phyloP scores from a whole-genome alignment of 2,113 vertebrate species.

The Siphamia tubifer region DNA sequence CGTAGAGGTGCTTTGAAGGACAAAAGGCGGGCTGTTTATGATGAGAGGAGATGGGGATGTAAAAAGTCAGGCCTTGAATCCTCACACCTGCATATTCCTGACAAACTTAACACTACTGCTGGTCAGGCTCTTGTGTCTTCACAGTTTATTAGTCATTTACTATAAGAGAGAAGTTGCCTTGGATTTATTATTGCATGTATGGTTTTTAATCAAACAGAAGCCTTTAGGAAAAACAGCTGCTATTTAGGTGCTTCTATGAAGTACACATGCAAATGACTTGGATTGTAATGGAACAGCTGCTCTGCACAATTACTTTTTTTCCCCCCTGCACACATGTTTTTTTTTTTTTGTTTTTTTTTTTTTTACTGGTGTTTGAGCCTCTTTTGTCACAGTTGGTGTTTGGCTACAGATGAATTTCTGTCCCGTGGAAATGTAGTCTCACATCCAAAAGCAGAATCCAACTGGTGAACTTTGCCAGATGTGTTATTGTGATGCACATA shows the following conservation, averaged over 20 bases:
- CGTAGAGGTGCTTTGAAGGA: constrained; percentile 77
- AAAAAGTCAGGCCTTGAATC: neutral
- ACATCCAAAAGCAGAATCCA: too few species aligned
- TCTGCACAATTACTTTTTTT: neutral
- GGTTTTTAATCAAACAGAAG: too few species aligned
- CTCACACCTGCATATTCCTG: constrained; percentile 9
- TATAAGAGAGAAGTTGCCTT: neutral
- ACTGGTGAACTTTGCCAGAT: too few species aligned
- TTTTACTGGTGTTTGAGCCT: too few species aligned
- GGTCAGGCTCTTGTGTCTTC: neutral
- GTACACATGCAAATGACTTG: neutral
- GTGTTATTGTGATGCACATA: too few species aligned
- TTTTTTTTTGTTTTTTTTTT: too few species aligned
- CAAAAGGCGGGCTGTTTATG: constrained; percentile 46
- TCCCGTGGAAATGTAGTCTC: too few species aligned
- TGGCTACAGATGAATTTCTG: too few species aligned
- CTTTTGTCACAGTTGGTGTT: too few species aligned
- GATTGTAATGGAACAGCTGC: constrained; percentile 1
- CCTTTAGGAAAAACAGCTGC: neutral
- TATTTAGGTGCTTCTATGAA: too few species aligned
- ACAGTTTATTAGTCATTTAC: neutral
- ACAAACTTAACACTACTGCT: constrained; percentile 22
- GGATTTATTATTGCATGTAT: neutral
- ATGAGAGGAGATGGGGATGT: constrained; percentile 37
- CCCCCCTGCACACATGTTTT: too few species aligned